Evolutionary conservation across 1,140 invertebrate species (phyloP), one percentile per base, ranked within the genome.

Genomic region (Psix sp.): DNA sequence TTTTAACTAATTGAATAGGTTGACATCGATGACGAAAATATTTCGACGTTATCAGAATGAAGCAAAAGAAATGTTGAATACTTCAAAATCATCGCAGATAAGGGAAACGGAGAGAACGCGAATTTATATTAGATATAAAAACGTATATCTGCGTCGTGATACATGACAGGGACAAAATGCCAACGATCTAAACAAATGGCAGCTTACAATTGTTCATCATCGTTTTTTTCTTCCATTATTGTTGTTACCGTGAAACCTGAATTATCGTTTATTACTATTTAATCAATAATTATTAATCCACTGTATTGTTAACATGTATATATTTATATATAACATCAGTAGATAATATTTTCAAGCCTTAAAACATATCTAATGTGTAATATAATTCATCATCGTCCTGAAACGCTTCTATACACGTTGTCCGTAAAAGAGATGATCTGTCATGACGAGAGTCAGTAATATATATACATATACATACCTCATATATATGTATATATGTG

Each of bases 321-420:
- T 80, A 84, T 83, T 77, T 71, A 68, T 74, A 71, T 80, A 82
- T 83, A 84, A 84, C 80, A 82, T 83, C 62, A 74, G 80, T 82
- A 80, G 77, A 82, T 84, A 83, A 62, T 70, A 60, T 54, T 38
- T 79, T 74, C 67, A 82, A 84, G 80, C 81, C 77, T 80, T 80
- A 82, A 77, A 80, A 79, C 77, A 65, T 82, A 80, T 62, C 75
- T 81, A 80, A 45, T 60, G 74, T 60, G 46, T 72, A 54, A 62
- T 70, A 54, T 54, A 52, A 71, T 77, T 54, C 43, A 60, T 74
- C 63, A 26, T 62, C 62, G 43, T 57, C 29, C 43, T 59, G 46
- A 57, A 76, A 68, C 63, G 57, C 35, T 60, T 77, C 60, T 62
- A 59, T 74, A 77, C 74, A 51, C 52, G 52, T 40, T 76, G 49